Evolutionary conservation across 2,113 vertebrate species (phyloP).

Genomic region (Apteryx mantelli): DNA sequence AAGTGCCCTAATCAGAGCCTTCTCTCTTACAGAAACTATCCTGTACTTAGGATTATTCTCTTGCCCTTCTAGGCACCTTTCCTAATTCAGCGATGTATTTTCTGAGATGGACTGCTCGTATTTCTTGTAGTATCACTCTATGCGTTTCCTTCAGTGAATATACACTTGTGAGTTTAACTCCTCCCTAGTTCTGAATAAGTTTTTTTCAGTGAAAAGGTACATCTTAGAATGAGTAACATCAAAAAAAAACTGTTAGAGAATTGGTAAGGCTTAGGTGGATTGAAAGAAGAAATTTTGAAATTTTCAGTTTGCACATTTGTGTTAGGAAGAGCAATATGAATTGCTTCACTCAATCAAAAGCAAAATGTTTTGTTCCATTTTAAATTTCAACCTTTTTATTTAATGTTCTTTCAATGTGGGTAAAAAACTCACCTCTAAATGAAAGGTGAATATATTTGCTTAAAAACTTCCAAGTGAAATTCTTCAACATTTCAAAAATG

Average conservation of each 20-base stretch:
- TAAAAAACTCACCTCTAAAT: background rate
- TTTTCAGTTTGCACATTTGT: background rate
- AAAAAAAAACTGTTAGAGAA: background rate
- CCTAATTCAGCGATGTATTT: background rate
- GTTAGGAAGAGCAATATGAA: background rate
- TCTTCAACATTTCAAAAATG: background rate
- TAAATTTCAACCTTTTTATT: background rate
- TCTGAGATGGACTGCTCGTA: background rate
- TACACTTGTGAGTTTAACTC: background rate
- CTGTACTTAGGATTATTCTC: background rate
- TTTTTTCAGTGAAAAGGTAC: background rate
- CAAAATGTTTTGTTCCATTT: background rate
- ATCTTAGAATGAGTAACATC: rapidly evolving
- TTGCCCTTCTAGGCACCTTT: background rate
- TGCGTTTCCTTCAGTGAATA: background rate
- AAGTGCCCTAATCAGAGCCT: background rate
- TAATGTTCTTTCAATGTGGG: background rate
- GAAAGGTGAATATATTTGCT: background rate
- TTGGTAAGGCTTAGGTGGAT: background rate
- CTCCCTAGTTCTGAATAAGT: background rate
- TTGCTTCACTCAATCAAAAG: background rate
- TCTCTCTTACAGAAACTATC: background rate
- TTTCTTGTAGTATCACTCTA: background rate
- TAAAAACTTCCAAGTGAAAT: background rate
- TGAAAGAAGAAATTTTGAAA: background rate